phyloP scores from a whole-genome alignment of 2,113 vertebrate species.

The Percina caprodes region DNA sequence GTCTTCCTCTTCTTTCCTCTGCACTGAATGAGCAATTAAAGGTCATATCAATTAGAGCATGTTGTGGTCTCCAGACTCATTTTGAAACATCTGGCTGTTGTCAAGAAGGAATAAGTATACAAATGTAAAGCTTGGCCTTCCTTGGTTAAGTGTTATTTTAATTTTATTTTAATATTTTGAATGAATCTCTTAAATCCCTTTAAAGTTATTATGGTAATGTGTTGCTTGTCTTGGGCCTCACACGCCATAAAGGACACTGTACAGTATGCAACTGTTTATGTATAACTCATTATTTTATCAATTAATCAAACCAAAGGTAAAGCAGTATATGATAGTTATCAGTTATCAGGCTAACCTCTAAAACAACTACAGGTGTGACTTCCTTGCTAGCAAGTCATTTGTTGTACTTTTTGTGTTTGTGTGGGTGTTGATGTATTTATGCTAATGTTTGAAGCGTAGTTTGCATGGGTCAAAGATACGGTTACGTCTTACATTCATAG shows the following conservation, averaged over 20 bases:
- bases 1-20: conserved; percentile 83
- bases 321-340: neutral
- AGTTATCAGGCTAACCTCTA: conserved; percentile 6
- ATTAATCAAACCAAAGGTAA: conserved; percentile 31
- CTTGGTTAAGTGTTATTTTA: conserved; percentile 33
- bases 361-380: neutral
- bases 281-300: neutral
- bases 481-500: neutral
- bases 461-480: conserved; percentile 10
- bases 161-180: conserved; percentile 23
- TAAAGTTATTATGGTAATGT: conserved; percentile 23
- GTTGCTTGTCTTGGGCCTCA: conserved; percentile 21
- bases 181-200: conserved; percentile 38
- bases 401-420: conserved; percentile 1
- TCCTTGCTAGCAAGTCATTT: neutral
- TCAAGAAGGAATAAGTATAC: conserved; percentile 70
- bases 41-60: conserved; percentile 89
- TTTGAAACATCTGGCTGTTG: conserved; percentile 82
- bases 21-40: conserved; percentile 86
- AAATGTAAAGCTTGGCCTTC: conserved; percentile 62
- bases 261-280: neutral
- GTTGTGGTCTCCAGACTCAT: conserved; percentile 86
- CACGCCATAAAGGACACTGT: neutral
- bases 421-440: neutral
- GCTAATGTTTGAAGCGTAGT: neutral